Evolutionary conservation across 2,888 invertebrate genomes (phyloP).

Genomic region (Anarsia innoxiella): DNA sequence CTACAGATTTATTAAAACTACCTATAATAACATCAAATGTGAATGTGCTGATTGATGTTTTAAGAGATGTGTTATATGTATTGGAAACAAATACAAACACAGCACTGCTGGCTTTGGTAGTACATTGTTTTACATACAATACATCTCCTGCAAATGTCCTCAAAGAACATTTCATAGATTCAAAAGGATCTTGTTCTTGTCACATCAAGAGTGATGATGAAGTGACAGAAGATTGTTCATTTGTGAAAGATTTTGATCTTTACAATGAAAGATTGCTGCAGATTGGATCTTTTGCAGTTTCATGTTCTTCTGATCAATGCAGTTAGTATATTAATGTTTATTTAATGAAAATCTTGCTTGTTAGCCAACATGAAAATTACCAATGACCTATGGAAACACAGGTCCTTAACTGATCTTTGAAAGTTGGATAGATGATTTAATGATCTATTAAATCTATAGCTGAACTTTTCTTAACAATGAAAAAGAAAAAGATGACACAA

Average conservation of each 20-base stretch:
- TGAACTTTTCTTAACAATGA: no score
- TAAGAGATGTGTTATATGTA: constrained; percentile 77
- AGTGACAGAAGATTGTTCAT: constrained; percentile 56
- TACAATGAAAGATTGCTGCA: constrained; percentile 80
- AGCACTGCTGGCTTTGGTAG: constrained; percentile 75
- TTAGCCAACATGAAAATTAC: no score
- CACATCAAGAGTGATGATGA: constrained; percentile 29
- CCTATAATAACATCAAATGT: constrained; percentile 62
- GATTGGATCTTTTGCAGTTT: constrained; percentile 82
- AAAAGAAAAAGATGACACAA: no score
- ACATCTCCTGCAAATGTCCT: constrained; percentile 43
- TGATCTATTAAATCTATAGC: no score
- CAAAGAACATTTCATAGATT: constrained; percentile 38
- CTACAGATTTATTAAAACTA: constrained; percentile 42
- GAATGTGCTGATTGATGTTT: constrained; percentile 74
- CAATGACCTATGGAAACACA: no score
- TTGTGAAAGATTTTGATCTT: constrained; percentile 79
- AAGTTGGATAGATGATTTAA: no score
- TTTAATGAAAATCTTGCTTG: no score
- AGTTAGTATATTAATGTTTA: constrained; percentile 36
- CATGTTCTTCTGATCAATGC: constrained; percentile 64
- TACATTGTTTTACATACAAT: constrained; percentile 49
- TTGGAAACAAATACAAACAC: constrained; percentile 80
- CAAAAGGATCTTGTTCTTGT: constrained; percentile 36
- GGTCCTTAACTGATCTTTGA: no score